Percentiles rank a stretch among this genome's conserved stretches.
Conservation (phyloP, 2,888 invertebrate genomes). For the Drosophila algonquin region DNA sequence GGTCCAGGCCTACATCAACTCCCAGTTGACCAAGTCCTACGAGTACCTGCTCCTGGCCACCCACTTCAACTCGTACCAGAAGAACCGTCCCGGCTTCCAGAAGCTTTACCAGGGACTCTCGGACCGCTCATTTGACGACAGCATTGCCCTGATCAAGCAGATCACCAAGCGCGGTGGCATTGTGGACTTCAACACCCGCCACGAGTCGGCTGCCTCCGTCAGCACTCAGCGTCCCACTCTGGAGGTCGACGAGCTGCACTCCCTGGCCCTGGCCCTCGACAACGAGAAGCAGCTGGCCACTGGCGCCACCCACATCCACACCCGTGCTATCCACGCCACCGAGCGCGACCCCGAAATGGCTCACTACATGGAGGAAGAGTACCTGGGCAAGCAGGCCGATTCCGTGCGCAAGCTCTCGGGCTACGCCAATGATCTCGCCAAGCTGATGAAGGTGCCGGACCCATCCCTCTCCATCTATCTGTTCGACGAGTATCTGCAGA, state of each 20-base stretch:
- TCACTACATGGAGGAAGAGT: conserved; percentile 91
- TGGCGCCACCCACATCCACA: conserved; percentile 88
- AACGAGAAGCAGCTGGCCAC: conserved; percentile 89
- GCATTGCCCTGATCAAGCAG: conserved; percentile 91
- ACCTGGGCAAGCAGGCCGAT: conserved; percentile 88
- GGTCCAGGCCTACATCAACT: conserved; percentile 84
- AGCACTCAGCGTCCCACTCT: conserved; percentile 48
- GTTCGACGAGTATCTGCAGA: conserved; percentile 88
- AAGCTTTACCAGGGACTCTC: conserved; percentile 90
- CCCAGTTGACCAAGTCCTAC: conserved; percentile 89
- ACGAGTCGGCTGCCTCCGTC: conserved; percentile 60
- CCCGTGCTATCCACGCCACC: conserved; percentile 85
- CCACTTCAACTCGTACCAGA: conserved; percentile 90
- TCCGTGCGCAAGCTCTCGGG: conserved; percentile 89
- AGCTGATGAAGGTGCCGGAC: conserved; percentile 86
- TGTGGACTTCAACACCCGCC: conserved; percentile 85
- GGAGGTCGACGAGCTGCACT: conserved; percentile 87
- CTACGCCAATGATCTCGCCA: conserved; percentile 89
- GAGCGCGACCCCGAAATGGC: conserved; percentile 88
- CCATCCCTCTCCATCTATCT: conserved; percentile 88
- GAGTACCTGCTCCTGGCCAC: conserved; percentile 90
- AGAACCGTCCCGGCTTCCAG: conserved; percentile 90
- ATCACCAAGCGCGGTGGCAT: conserved; percentile 89
- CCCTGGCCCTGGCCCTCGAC: conserved; percentile 90
- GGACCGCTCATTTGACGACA: conserved; percentile 90